Conservation (phyloP, 2,888 invertebrate genomes). For the Tachina fera region DNA sequence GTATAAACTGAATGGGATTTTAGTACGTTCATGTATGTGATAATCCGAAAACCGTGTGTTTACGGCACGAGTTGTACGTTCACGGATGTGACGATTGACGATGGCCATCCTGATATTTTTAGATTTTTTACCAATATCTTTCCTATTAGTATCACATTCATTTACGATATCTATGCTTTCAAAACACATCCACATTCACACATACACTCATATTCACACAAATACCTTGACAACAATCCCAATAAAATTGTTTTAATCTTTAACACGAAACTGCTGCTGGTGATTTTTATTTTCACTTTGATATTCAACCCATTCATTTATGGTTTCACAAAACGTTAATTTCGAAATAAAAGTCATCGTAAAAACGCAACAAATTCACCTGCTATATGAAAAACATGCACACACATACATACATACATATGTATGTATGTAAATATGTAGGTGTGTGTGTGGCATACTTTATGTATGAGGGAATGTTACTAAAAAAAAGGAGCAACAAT, state of each 20-base stretch:
- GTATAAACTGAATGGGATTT: too few species aligned
- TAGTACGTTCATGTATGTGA: too few species aligned
- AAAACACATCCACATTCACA: not conserved
- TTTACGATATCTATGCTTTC: not conserved
- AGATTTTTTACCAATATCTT: too few species aligned
- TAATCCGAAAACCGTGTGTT: too few species aligned
- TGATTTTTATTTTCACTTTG: conserved; percentile 58
- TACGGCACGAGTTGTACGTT: too few species aligned
- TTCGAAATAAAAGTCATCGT: conserved; percentile 60
- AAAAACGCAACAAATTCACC: conserved; percentile 33
- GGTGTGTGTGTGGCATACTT: not conserved
- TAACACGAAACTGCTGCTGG: conserved; percentile 60
- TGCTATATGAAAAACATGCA: not conserved
- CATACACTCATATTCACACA: not conserved
- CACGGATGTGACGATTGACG: too few species aligned
- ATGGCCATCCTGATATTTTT: too few species aligned
- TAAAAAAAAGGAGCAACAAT: conserved; percentile 43
- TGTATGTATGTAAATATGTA: not conserved
- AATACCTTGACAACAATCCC: conserved; percentile 48
- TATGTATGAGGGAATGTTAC: not conserved
- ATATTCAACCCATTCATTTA: conserved; percentile 62
- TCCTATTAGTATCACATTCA: not conserved
- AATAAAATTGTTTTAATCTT: conserved; percentile 56
- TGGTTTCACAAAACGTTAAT: conserved; percentile 68
- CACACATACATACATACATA: not conserved